Conservation (phyloP, 1,140 invertebrate genomes). For the Rhopalosiphum maidis region DNA sequence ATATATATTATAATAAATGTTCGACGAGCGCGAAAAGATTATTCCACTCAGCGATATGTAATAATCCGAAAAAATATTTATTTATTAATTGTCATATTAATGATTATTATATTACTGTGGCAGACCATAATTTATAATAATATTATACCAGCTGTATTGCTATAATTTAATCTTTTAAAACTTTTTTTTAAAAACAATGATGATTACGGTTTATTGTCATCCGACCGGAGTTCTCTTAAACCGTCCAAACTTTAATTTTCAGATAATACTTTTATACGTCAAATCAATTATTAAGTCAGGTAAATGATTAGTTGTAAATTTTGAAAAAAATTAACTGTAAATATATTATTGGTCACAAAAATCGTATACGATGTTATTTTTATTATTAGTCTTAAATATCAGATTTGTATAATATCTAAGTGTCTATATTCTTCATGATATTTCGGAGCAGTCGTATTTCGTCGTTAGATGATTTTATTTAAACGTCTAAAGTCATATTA, state of each 20-base stretch:
- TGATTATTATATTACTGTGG: background rate
- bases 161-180: background rate
- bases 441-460: background rate
- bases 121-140: background rate
- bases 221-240: background rate
- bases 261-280: rapidly evolving
- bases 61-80: background rate
- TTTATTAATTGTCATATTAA: background rate
- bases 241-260: background rate
- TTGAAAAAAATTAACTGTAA: background rate
- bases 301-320: too few species aligned
- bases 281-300: background rate
- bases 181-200: background rate
- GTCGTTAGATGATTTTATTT: background rate
- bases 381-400: background rate
- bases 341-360: background rate
- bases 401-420: background rate
- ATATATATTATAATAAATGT: background rate
- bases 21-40: background rate
- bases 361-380: background rate
- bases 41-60: background rate
- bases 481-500: background rate
- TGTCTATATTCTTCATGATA: background rate
- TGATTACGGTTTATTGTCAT: background rate
- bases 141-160: background rate